Conservation (phyloP, 2,797 vertebrate genomes). For the Enteromius argenteus region DNA sequence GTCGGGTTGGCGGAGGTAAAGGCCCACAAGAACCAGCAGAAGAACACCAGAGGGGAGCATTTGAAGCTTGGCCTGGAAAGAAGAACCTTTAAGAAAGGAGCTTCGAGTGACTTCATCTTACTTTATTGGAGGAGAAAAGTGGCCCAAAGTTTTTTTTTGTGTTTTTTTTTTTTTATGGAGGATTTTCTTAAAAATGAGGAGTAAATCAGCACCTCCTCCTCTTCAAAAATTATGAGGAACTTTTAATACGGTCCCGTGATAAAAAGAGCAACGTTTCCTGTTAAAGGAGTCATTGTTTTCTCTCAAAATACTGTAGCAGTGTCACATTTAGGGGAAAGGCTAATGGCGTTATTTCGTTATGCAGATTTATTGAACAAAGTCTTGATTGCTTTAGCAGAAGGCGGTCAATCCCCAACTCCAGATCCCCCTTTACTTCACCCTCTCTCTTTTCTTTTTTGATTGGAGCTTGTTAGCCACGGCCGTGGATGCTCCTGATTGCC, state of each 20-base stretch:
- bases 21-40: background rate
- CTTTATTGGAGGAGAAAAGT: conserved; percentile 38
- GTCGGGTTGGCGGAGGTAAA: background rate
- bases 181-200: conserved; percentile 41
- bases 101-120: conserved; percentile 56
- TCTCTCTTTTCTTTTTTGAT: conserved; percentile 43
- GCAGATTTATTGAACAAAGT: conserved; percentile 76
- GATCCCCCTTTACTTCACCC: conserved; percentile 32
- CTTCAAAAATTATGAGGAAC: background rate
- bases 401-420: conserved; percentile 2
- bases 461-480: conserved; percentile 44
- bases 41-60: conserved; percentile 35
- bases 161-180: background rate
- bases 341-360: conserved; percentile 65
- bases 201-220: background rate
- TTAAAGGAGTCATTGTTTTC: conserved; percentile 74
- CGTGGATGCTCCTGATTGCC: conserved; percentile 27
- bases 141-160: background rate
- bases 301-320: conserved; percentile 67
- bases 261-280: conserved; percentile 68
- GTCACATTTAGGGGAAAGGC: conserved; percentile 53
- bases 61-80: conserved; percentile 36
- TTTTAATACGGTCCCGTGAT: conserved; percentile 44
- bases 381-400: conserved; percentile 77
- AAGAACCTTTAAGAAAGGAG: conserved; percentile 33